These are phyloP conservation scores for Sylvia borin DNA, from an alignment of 2,797 vertebrate species.

Conservation along the genomic window DNA sequence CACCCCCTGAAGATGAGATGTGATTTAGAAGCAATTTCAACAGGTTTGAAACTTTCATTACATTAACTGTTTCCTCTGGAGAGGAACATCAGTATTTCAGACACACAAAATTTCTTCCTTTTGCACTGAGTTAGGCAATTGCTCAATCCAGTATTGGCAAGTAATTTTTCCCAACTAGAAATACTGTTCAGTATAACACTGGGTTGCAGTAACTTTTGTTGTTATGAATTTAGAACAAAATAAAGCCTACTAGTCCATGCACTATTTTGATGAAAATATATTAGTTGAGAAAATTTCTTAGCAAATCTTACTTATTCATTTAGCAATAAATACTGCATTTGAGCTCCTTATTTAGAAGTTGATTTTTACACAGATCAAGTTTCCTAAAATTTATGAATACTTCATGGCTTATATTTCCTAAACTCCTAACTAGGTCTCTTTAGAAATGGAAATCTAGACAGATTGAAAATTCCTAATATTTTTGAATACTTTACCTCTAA, in stretches of 20 bases:
- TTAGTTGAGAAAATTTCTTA: neutral
- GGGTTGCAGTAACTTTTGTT: neutral
- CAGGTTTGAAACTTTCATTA: conserved; percentile 1
- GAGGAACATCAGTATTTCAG: neutral
- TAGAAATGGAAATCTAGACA: neutral
- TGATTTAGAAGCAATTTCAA: neutral
- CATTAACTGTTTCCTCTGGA: neutral
- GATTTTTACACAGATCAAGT: neutral
- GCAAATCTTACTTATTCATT: neutral
- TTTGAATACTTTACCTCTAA: neutral
- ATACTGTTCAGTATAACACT: neutral
- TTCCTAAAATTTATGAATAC: neutral
- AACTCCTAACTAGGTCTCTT: neutral
- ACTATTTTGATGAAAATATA: neutral
- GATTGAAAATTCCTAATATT: neutral
- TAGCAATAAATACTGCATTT: neutral
- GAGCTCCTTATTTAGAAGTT: neutral
- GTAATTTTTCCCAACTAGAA: neutral
- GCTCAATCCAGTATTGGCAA: neutral
- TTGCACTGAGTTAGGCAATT: neutral
- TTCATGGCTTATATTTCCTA: neutral
- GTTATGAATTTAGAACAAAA: neutral
- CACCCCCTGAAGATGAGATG: neutral
- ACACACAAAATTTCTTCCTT: neutral
- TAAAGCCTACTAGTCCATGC: neutral